Conservation (phyloP, 2,113 vertebrate genomes). For the Campylomormyrus numenius region DNA sequence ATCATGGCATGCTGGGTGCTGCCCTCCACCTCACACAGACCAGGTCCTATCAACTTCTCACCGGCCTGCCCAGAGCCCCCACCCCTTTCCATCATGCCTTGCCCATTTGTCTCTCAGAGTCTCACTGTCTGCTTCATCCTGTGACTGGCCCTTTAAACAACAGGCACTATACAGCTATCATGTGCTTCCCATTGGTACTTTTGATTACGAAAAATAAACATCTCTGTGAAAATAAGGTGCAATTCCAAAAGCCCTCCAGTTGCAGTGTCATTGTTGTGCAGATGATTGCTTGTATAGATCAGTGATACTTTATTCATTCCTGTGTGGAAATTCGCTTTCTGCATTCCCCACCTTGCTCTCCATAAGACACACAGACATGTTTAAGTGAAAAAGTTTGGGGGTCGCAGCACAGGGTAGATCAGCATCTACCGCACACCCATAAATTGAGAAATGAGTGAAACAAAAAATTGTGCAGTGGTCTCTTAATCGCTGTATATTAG, state of each 20-base stretch:
- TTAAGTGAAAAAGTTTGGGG: not conserved
- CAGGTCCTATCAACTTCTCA: not conserved
- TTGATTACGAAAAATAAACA: not conserved
- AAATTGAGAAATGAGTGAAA: no score
- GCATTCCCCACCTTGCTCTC: not conserved
- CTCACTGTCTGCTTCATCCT: not conserved
- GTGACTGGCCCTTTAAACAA: not conserved
- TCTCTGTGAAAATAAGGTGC: not conserved
- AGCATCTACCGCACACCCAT: not conserved
- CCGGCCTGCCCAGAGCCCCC: not conserved
- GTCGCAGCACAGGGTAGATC: not conserved
- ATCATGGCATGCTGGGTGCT: not conserved
- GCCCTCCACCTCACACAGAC: not conserved
- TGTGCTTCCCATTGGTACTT: not conserved
- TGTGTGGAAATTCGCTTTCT: not conserved
- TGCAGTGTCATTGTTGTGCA: not conserved
- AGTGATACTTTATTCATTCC: not conserved
- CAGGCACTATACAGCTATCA: not conserved
- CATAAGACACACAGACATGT: not conserved
- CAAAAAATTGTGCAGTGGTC: no score
- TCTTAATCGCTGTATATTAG: no score
- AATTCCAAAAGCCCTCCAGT: not conserved
- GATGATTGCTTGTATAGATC: not conserved
- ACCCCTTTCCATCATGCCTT: not conserved
- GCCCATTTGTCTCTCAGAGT: not conserved